Percentiles rank a stretch among this genome's conserved stretches.
Conservation (phyloP, 2,888 invertebrate species). For the Eutolmus rufibarbis region DNA sequence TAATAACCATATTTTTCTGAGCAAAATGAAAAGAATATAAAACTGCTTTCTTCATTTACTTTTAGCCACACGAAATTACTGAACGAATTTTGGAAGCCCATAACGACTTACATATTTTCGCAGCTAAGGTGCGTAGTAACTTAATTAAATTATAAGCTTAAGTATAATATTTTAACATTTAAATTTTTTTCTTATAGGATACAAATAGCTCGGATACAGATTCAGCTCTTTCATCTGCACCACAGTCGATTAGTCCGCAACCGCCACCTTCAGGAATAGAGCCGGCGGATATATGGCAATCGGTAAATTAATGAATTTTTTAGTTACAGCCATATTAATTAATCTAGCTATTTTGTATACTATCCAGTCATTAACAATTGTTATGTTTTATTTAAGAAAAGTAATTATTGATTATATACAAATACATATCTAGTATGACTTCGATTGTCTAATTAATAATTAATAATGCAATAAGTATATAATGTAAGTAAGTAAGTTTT, state of each 20-base stretch:
- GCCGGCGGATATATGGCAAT: slow-evolving; percentile 62
- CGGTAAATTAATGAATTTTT: slow-evolving; percentile 53
- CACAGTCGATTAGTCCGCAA: slow-evolving; percentile 75
- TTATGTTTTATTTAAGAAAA: no score
- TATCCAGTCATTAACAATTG: no score
- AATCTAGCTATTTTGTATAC: no score
- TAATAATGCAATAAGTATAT: no score
- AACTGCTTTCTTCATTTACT: slow-evolving; percentile 39
- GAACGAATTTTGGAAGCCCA: slow-evolving; percentile 52
- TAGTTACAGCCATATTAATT: no score
- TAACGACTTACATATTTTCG: slow-evolving; percentile 52
- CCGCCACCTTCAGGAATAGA: slow-evolving; percentile 63
- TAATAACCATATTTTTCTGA: not conserved
- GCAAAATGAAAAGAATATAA: not conserved
- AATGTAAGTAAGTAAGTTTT: no score
- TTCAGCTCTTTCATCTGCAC: slow-evolving; percentile 74
- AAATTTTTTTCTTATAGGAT: slow-evolving; percentile 27
- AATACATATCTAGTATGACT: no score
- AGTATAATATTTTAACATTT: not conserved
- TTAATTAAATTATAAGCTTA: not conserved
- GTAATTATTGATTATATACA: no score
- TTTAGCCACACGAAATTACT: slow-evolving; percentile 53
- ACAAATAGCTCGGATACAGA: slow-evolving; percentile 66
- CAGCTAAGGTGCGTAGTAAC: slow-evolving; percentile 54
- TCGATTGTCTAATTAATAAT: no score